Evolutionary conservation across 1,140 invertebrate species (phyloP), one percentile per base, ranked within the genome.

Genomic region (Gonioctena quinquepunctata): DNA sequence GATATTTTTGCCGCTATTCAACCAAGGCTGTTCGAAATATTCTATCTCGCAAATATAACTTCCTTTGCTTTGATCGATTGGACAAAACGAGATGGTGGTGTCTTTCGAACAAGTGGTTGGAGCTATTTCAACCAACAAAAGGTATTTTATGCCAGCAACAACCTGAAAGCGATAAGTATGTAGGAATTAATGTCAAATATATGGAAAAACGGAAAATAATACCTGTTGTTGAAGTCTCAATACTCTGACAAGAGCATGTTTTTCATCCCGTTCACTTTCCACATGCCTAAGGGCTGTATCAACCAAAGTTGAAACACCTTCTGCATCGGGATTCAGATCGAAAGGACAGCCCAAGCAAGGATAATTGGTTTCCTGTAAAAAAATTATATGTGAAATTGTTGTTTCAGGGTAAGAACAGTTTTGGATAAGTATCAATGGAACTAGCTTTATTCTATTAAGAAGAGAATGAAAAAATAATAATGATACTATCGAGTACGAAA

Each of bases 1-100:
- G 13, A 82, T 80, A 69, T 80, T 82, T 6, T 42, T 42, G 3
- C 54, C 63, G 54, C 69, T 74, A 16, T 71, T 79, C 5, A 80
- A n/a, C 77, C 81, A 81, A 13, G 78, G 76, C 69, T 81, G 71
- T 62, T 83, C 74, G n/a, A 77, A 72, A 66, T 76, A 83, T 48
- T 54, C 65, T 7, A 83, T 68, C 67, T 79, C 50, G 27, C n/a
- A 83, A 50, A 78, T 72, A 66, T 75, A 69, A n/a, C 66, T 66
- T 6, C 60, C 66, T 5, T 28, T 42, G 3, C 69, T 62, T 11
- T 56, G 16, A 57, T 81, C 71, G n/a, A n/a, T 13, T 7, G 72
- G 50, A 68, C 78, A 79, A 6, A 27, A 25, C 16, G 60, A 26
- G 5, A n/a, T n/a, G 42, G 67, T 52, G 18, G 69, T 49, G 42